Base-by-base conservation (phyloP, 2,113 vertebrate genomes). In the Vombatus ursinus region DNA sequence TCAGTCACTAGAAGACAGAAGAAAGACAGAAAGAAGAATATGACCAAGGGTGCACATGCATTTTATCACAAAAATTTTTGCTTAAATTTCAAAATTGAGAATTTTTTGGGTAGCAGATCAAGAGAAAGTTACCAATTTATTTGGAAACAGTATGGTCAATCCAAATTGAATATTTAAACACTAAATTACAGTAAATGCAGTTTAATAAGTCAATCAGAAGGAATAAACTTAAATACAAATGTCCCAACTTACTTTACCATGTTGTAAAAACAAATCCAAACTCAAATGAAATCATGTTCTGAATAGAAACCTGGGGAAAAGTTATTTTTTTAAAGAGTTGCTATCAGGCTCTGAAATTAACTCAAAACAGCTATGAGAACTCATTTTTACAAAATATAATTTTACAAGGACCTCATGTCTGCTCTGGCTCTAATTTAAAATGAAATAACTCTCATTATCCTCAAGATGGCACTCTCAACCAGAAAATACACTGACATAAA, bases 401-500 rank as follows among this genome's bases (percentile, higher is more conserved):
- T 44, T 77, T 84, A 44, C 0, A 84, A 84, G 6, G 5, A 44
- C 6, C n/a, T 44, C 7, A 84, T 2, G 23, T 3, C 0, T 10
- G 1, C 68, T 84, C 16, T 84, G 68, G 19, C 0, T 84, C 37
- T 84, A 84, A 44, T 44, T 84, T 84, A 8, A 84, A 84, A 44
- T 19, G 25, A n/a, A 44, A n/a, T 22, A 48, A 52, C 47, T 23
- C 0, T 0, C 68, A 44, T 44, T 0, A 5, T n/a, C 98, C 98
- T 98, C 98, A 95, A 97, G 98, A 98, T 98, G 98, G 98, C 97
- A 96, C 96, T 95, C 52, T 95, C 91, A 57, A 93, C 57, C 28
- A 44, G 48, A 10, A n/a, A 1, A 10, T 0, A 7, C 31, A 90
- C n/a, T 14, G 44, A 47, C 37, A n/a, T 49, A 44, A 84, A n/a